phyloP scores from a whole-genome alignment of 2,113 vertebrate genomes.

The Argyrosomus japonicus region DNA sequence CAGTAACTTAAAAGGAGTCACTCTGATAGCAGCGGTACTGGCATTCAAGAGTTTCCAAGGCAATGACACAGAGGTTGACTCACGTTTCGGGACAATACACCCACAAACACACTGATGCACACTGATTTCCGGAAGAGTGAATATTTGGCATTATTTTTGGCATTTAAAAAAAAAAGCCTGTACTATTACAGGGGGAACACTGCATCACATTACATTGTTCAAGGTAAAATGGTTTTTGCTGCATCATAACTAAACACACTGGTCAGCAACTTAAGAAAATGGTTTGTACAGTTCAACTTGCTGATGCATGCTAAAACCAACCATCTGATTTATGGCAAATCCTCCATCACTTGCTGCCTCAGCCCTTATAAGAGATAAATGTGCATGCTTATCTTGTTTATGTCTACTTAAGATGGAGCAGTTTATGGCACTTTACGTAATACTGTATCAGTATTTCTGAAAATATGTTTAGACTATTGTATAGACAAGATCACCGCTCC shows the following conservation, averaged over 20 bases:
- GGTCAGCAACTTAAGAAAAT: constrained; percentile 62
- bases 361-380: constrained; percentile 36
- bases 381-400: constrained; percentile 26
- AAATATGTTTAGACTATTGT: background rate
- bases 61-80: too few species aligned
- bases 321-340: constrained; percentile 36
- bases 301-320: constrained; percentile 44
- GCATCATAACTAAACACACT: constrained; percentile 47
- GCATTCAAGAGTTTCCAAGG: too few species aligned
- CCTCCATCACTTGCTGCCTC: constrained; percentile 37
- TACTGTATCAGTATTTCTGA: constrained; percentile 22
- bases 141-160: too few species aligned
- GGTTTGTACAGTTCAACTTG: constrained; percentile 28
- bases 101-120: too few species aligned
- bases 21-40: too few species aligned
- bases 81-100: too few species aligned
- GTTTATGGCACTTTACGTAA: constrained; percentile 22
- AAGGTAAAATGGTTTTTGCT: constrained; percentile 34
- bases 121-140: too few species aligned
- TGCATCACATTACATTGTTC: background rate
- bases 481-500: constrained; percentile 3
- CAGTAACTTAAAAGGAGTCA: too few species aligned
- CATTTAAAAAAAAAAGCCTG: too few species aligned
- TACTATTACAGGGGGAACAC: too few species aligned
- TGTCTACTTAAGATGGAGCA: background rate